Base-by-base conservation (phyloP, 37 sponge, comb jelly and placozoan species). In the Chondrosia reniformis region DNA sequence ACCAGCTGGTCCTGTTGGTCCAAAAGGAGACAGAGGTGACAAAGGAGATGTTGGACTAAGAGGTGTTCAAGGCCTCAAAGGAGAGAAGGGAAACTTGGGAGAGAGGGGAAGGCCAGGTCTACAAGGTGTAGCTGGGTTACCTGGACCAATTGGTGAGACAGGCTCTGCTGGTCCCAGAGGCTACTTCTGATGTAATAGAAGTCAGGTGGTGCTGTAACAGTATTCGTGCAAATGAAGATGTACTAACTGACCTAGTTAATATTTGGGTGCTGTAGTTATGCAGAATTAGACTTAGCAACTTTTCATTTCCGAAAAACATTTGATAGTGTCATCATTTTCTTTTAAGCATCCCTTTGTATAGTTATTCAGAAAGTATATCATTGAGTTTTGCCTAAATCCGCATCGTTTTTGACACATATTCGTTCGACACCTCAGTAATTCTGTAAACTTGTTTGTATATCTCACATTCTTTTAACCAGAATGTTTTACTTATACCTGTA, bases 141-240 rank as follows among this genome's bases (percentile, higher is more conserved):
- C 10, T 10, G 52, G 52, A 49, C 10, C 10, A 19, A 49, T 19
- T 10, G 52, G 52, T 10, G 15, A 49, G 10, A 49, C 52, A 30
- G 61, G 61, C 17, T 30, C 30, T 19, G 28, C 61, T 59, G 52
- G 52, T 49, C 52, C 52, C 52, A 49, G 52, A 62, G 63, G 63
- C 9, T 28, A 9, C n/a, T 9, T 43, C 72, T 34, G 72, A 69
- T 34, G 36, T 22, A 21, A 69, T 69, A 25, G 72, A 69, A 44
- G 72, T 69, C 43, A 69, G 72, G 43, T 69, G 72, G 72, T 69
- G 72, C 9, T 22, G 43, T 44, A 69, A 69, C 42, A 38, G 15
- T 12, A 41, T 22, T 13, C 15, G 72, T 17, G 8, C 40, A 4
- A 21, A 0, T 2, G 72, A 69, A 69, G 72, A 69, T 6, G 72